phyloP scores from a whole-genome alignment of 2,797 vertebrate genomes.

The Psittacula derbiana region DNA sequence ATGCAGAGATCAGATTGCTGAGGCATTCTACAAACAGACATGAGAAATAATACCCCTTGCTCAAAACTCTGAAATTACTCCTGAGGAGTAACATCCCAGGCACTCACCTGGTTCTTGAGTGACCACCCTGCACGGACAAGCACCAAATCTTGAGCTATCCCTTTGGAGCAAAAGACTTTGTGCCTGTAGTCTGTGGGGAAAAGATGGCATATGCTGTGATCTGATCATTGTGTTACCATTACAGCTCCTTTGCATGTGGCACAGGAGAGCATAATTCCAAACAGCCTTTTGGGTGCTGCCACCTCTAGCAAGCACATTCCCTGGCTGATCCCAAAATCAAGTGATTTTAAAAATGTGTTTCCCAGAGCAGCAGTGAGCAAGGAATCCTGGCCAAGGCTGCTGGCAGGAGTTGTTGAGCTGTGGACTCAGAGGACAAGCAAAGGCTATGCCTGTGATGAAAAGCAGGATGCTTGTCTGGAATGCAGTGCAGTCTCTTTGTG shows the following conservation, averaged over 20 bases:
- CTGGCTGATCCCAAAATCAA: neutral
- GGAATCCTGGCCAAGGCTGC: constrained; percentile 6
- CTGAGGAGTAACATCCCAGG: neutral
- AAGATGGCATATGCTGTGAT: neutral
- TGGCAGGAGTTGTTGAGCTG: neutral
- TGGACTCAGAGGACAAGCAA: neutral
- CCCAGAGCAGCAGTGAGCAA: neutral
- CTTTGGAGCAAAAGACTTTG: neutral
- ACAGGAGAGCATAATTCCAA: neutral
- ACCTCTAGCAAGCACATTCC: neutral
- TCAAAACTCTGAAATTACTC: neutral
- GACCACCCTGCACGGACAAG: rapidly evolving
- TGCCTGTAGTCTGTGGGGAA: neutral
- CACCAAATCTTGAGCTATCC: neutral
- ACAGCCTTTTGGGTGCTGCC: neutral
- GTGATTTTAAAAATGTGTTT: neutral
- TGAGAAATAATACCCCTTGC: neutral
- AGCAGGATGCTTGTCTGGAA: constrained; percentile 40
- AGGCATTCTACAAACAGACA: neutral
- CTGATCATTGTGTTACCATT: neutral
- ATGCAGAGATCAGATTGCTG: neutral
- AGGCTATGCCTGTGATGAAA: constrained; percentile 23
- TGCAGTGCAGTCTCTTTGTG: neutral
- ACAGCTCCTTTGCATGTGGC: neutral
- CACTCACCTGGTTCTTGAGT: neutral